Conservation (phyloP, 2,113 vertebrate genomes). For the Castor canadensis region DNA sequence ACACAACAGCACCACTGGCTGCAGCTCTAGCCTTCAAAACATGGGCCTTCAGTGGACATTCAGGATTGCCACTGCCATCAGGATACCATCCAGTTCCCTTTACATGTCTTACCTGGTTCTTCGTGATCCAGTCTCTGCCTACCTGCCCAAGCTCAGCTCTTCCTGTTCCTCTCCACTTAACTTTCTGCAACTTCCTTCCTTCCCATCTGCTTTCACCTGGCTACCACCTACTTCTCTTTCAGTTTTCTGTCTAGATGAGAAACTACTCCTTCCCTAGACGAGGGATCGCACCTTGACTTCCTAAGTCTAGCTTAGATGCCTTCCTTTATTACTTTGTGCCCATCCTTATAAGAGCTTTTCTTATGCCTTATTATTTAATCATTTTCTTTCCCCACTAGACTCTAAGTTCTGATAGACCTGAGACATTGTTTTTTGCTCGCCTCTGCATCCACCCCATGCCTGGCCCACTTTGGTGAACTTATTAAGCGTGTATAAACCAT, state of each 20-base stretch:
- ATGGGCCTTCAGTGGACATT: neutral
- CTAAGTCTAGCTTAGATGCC: neutral
- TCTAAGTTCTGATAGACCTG: neutral
- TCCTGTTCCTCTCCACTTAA: neutral
- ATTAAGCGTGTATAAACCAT: neutral
- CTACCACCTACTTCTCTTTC: conserved; percentile 16
- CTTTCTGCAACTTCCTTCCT: conserved; percentile 27
- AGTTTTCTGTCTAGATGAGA: conserved; percentile 9
- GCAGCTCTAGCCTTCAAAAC: neutral
- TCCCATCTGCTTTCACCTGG: neutral
- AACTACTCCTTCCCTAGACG: neutral
- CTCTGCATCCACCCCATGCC: neutral
- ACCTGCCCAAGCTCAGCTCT: neutral
- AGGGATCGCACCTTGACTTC: neutral
- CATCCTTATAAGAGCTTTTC: neutral
- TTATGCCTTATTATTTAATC: neutral
- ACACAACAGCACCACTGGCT: too few species aligned
- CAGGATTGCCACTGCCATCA: neutral
- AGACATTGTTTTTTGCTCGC: neutral
- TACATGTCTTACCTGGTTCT: neutral
- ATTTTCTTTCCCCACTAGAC: neutral
- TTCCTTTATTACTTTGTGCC: neutral
- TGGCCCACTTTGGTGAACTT: neutral
- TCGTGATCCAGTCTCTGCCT: conserved; percentile 4
- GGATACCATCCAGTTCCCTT: neutral